Evolutionary conservation across 92 coral and sea anemone species (phyloP).

Genomic region (Epizoanthus ramosus): DNA sequence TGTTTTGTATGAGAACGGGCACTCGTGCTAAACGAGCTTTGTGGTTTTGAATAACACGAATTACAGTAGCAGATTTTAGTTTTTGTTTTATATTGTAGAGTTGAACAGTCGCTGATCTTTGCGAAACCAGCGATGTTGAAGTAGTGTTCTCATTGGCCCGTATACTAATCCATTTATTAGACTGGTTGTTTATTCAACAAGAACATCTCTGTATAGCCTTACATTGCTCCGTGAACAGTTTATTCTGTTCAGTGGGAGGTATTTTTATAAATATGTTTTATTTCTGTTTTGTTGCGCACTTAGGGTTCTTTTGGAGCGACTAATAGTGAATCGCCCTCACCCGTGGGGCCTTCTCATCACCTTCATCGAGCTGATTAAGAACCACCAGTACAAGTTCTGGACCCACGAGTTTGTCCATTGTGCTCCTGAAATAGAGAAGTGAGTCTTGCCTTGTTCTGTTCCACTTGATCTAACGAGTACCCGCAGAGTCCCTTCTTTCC

Average conservation of each 20-base stretch:
- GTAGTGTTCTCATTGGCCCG: too few species aligned
- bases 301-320: constrained; percentile 91
- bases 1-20: too few species aligned
- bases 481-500: neutral
- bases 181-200: neutral
- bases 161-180: neutral
- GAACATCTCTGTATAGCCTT: neutral
- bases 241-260: neutral
- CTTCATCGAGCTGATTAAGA: constrained; percentile 95
- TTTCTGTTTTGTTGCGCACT: neutral
- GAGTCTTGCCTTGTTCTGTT: constrained; percentile 29
- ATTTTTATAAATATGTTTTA: too few species aligned
- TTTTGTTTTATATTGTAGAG: too few species aligned
- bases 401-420: constrained; percentile 99
- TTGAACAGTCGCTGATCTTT: too few species aligned
- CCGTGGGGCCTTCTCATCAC: constrained; percentile 99
- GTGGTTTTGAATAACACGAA: too few species aligned
- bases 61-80: too few species aligned
- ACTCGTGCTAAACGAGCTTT: too few species aligned
- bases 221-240: too few species aligned
- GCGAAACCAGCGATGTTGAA: too few species aligned
- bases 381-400: constrained; percentile 99
- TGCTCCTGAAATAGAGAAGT: constrained; percentile 99
- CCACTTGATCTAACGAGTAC: neutral
- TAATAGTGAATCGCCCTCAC: constrained; percentile 97